Conservation (phyloP, 2,888 invertebrate species). For the Tenthredo notha region DNA sequence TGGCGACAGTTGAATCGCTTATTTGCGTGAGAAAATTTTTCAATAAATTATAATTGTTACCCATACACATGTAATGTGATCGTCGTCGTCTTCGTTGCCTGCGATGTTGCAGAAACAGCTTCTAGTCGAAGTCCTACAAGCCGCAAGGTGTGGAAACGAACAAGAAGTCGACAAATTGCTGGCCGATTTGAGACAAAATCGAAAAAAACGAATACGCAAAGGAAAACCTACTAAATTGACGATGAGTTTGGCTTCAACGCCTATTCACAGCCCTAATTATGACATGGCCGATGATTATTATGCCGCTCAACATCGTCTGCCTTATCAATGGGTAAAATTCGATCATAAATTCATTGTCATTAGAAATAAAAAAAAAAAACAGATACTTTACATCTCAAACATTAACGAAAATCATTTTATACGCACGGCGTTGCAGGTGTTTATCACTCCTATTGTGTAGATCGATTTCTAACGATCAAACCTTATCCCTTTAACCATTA, state of each 20-base stretch:
- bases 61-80: neutral
- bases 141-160: slow-evolving; percentile 69
- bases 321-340: slow-evolving; percentile 72
- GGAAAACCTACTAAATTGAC: slow-evolving; percentile 61
- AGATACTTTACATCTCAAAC: slow-evolving; percentile 6
- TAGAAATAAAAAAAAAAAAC: too few species aligned
- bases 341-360: neutral
- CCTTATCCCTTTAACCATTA: neutral
- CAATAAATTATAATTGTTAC: neutral
- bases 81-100: slow-evolving; percentile 7
- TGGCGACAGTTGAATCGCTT: neutral
- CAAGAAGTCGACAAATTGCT: slow-evolving; percentile 68
- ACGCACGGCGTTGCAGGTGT: neutral
- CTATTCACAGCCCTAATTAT: slow-evolving; percentile 68
- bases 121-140: slow-evolving; percentile 70
- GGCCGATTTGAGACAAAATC: slow-evolving; percentile 69
- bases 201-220: slow-evolving; percentile 70
- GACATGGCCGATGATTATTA: slow-evolving; percentile 70
- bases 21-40: neutral
- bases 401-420: neutral
- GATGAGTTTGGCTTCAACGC: slow-evolving; percentile 64
- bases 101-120: slow-evolving; percentile 67
- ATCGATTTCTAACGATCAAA: neutral
- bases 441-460: neutral
- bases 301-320: slow-evolving; percentile 65